Conservation (phyloP, 2,113 vertebrate genomes). For the Chaetodon trifascialis region DNA sequence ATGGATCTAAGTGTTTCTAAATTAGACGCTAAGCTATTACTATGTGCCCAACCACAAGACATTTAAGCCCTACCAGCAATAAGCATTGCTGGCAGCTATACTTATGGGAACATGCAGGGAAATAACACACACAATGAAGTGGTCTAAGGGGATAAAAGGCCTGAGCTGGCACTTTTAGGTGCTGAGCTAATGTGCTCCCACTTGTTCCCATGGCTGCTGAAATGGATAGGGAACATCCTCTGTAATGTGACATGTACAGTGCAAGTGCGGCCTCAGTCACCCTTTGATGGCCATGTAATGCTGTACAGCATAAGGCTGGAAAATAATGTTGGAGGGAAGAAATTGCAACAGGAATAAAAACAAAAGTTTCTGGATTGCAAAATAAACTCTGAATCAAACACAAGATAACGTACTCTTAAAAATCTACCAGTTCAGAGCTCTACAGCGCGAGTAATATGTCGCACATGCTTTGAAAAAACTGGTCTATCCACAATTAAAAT, state of each 20-base stretch:
- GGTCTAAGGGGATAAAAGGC: conserved; percentile 35
- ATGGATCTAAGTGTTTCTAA: conserved; percentile 44
- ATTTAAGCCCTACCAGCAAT: conserved; percentile 47
- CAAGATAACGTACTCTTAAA: background rate
- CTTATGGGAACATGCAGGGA: conserved; percentile 55
- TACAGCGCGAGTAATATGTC: too few relatives aligned
- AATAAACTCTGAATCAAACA: background rate
- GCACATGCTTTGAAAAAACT: too few relatives aligned
- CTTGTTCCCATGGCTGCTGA: conserved; percentile 38
- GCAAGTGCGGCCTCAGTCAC: conserved; percentile 28
- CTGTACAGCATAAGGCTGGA: background rate
- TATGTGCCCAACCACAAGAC: conserved; percentile 6
- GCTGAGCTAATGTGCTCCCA: conserved; percentile 56
- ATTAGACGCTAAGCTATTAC: conserved; percentile 36
- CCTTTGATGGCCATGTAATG: conserved; percentile 19
- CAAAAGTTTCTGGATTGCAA: background rate
- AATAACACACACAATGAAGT: conserved; percentile 38
- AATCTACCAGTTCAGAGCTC: background rate
- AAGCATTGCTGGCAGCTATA: conserved; percentile 24
- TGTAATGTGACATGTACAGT: conserved; percentile 38
- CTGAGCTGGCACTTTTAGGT: conserved; percentile 52
- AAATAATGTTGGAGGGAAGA: background rate
- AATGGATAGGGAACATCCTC: conserved; percentile 36
- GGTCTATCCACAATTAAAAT: too few relatives aligned
- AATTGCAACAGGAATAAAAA: background rate